These are phyloP conservation scores for Meriones unguiculatus DNA, from an alignment of 2,113 vertebrate species.

Conservation along the genomic window DNA sequence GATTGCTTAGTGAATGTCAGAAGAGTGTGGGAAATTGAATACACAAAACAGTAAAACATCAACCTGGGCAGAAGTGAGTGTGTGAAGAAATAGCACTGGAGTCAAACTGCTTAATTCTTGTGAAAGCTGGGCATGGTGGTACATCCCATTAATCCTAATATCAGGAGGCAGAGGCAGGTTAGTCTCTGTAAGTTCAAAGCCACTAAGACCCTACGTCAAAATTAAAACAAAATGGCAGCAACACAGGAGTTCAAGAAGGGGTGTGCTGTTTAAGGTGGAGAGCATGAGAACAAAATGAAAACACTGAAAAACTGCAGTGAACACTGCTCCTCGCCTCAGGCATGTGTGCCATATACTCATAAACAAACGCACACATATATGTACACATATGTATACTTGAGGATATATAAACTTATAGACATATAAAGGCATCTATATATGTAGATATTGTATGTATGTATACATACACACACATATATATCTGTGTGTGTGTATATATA, in stretches of 20 bases:
- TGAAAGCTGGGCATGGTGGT: neutral
- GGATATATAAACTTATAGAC: no score
- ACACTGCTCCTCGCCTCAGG: neutral
- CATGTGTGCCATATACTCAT: neutral
- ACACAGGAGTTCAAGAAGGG: neutral
- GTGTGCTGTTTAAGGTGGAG: neutral
- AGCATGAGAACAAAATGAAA: neutral
- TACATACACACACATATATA: no score
- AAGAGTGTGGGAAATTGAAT: neutral
- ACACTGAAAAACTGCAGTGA: neutral
- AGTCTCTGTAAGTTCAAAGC: neutral
- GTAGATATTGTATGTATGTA: neutral
- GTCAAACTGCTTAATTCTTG: neutral
- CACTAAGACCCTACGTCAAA: neutral
- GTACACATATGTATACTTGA: neutral
- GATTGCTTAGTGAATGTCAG: neutral
- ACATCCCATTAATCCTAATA: neutral
- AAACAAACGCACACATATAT: no score
- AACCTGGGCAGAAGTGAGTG: accelerated
- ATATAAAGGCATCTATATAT: neutral
- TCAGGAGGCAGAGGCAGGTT: neutral
- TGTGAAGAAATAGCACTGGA: neutral
- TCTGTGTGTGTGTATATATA: no score
- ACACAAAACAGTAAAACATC: neutral
- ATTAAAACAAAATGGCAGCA: neutral